Percentiles rank a stretch among this genome's conserved stretches.
These are phyloP conservation scores for Heliconius charithonia DNA, from an alignment of 2,888 invertebrate genomes.

Conservation along the genomic window DNA sequence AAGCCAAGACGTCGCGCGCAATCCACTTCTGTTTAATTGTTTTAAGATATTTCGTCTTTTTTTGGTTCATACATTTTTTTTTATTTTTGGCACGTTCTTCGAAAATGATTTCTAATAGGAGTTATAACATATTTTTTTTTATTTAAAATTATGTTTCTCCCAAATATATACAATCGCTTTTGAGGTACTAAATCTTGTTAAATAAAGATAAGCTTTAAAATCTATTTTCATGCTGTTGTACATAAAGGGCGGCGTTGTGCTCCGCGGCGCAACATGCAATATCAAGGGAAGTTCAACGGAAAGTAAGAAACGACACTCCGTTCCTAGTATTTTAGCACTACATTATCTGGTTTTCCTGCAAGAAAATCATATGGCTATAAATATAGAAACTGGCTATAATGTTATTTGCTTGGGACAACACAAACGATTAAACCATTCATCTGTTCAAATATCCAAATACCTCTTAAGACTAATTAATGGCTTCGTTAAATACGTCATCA, in stretches of 20 bases:
- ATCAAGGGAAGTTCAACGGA: too few species aligned
- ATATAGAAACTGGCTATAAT: neutral
- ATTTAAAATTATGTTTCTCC: too few species aligned
- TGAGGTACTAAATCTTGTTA: too few species aligned
- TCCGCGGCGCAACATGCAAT: too few species aligned
- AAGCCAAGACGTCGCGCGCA: slow-evolving; percentile 48
- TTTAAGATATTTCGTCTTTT: slow-evolving; percentile 45
- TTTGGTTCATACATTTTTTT: slow-evolving; percentile 35
- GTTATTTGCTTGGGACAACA: neutral
- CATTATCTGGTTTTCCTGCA: too few species aligned
- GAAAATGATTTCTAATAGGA: slow-evolving; percentile 7
- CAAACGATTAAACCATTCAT: slow-evolving; percentile 3
- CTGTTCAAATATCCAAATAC: slow-evolving; percentile 27
- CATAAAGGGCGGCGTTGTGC: too few species aligned
- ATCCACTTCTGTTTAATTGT: slow-evolving; percentile 48
- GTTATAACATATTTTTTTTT: neutral
- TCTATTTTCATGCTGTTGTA: too few species aligned
- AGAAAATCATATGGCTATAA: too few species aligned
- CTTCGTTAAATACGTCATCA: slow-evolving; percentile 22
- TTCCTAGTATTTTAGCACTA: too few species aligned
- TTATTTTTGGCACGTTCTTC: slow-evolving; percentile 31
- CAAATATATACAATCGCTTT: too few species aligned
- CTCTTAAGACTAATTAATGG: slow-evolving; percentile 29
- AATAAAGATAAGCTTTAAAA: too few species aligned
- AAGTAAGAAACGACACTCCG: too few species aligned